Evolutionary conservation across 2,797 vertebrate species (phyloP).

Genomic region (Knipowitschia caucasica): DNA sequence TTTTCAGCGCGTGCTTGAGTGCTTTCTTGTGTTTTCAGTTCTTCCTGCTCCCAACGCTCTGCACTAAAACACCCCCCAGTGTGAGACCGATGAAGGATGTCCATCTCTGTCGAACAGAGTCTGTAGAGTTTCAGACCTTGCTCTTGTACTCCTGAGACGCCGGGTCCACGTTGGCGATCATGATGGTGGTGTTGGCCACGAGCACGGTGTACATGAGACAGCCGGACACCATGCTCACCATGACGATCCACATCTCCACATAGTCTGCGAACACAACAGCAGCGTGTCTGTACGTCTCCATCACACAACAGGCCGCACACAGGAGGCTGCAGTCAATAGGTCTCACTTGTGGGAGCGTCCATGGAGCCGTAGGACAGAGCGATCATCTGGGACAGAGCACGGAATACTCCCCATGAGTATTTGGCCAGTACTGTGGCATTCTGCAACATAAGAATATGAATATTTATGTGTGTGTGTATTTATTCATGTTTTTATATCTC

Average conservation of each 20-base stretch:
- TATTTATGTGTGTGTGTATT: too few species aligned
- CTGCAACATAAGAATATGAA: constrained; percentile 44
- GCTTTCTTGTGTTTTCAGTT: too few species aligned
- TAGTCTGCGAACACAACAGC: constrained; percentile 60
- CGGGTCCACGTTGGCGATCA: constrained; percentile 74
- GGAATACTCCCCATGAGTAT: constrained; percentile 79
- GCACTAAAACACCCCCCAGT: too few species aligned
- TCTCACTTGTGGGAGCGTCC: constrained; percentile 76
- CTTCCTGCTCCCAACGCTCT: too few species aligned
- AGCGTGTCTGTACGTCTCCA: constrained; percentile 3
- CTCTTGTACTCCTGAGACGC: constrained; percentile 77
- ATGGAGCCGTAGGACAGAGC: constrained; percentile 78
- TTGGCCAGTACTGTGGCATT: constrained; percentile 76
- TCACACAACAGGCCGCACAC: not conserved
- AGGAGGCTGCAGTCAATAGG: constrained; percentile 23
- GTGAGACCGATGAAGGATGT: too few species aligned
- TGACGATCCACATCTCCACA: constrained; percentile 79
- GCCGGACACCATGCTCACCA: constrained; percentile 81
- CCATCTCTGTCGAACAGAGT: too few species aligned
- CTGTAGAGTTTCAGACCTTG: constrained; percentile 62
- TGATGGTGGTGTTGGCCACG: constrained; percentile 76
- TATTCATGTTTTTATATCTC: not conserved
- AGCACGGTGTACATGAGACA: constrained; percentile 80
- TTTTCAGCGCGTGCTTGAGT: too few species aligned
- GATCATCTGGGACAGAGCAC: constrained; percentile 80